Evolutionary conservation across 2,888 invertebrate genomes (phyloP).

Genomic region (Stenotaenia linearis): DNA sequence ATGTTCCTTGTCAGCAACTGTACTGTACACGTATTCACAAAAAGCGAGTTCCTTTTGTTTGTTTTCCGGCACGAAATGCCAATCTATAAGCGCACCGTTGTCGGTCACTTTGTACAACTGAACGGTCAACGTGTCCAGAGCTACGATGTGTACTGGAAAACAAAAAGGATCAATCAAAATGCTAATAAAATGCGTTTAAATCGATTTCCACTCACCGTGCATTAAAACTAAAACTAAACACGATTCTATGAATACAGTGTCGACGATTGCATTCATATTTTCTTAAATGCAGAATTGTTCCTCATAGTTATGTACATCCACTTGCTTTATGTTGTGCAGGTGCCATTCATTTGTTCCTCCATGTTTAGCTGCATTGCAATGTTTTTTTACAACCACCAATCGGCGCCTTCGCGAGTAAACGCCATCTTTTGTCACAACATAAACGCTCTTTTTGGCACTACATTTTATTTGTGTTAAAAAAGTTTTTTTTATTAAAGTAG

Average conservation of each 20-base stretch:
- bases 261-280: neutral
- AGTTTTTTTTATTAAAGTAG: neutral
- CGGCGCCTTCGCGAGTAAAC: too few species aligned
- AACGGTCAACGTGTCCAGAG: constrained; percentile 10
- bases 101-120: constrained; percentile 30
- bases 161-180: too few species aligned
- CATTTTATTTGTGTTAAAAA: neutral
- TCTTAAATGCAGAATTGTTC: neutral
- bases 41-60: neutral
- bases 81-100: constrained; percentile 34
- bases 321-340: neutral
- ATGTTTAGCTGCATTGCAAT: neutral
- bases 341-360: neutral
- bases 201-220: neutral
- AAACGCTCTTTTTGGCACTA: neutral
- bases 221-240: neutral
- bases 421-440: neutral
- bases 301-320: neutral
- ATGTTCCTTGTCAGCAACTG: constrained; percentile 5
- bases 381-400: neutral
- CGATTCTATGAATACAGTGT: neutral
- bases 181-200: neutral
- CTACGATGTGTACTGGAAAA: neutral
- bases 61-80: constrained; percentile 26
- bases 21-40: constrained; percentile 33